A percentile compares a stretch with the other conserved stretches of the same genome.
Conservation (phyloP, 2,113 vertebrate genomes). For the Gallinago media region DNA sequence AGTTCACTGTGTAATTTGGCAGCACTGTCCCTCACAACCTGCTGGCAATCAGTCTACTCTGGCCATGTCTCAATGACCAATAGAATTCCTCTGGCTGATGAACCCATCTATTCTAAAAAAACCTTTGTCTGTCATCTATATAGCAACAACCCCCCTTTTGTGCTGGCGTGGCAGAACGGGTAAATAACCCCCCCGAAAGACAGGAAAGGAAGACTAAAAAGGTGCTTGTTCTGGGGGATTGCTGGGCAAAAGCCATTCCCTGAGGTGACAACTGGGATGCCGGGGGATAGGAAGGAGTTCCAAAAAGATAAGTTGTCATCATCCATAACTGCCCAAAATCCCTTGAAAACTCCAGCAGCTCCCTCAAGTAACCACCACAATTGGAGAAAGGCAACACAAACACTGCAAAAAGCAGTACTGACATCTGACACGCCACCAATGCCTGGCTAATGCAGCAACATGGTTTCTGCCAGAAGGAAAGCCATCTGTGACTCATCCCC, state of each 20-base stretch:
- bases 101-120: background rate
- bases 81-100: background rate
- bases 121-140: background rate
- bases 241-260: background rate
- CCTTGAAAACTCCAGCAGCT: background rate
- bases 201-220: background rate
- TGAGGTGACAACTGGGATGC: background rate
- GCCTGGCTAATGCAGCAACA: rapidly evolving
- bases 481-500: background rate
- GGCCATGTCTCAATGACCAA: background rate
- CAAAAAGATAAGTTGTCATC: background rate
- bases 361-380: background rate
- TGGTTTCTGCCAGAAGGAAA: background rate
- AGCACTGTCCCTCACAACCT: background rate
- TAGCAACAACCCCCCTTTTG: background rate
- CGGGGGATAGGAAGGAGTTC: background rate
- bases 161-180: background rate
- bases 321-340: background rate
- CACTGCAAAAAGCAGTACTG: background rate
- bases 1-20: background rate
- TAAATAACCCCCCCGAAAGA: background rate
- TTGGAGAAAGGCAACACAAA: background rate
- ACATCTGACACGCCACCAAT: background rate
- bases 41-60: background rate
- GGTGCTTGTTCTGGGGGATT: background rate